Evolutionary conservation across 2,797 vertebrate genomes (phyloP).

Genomic region (Mormyrops attenuatus): DNA sequence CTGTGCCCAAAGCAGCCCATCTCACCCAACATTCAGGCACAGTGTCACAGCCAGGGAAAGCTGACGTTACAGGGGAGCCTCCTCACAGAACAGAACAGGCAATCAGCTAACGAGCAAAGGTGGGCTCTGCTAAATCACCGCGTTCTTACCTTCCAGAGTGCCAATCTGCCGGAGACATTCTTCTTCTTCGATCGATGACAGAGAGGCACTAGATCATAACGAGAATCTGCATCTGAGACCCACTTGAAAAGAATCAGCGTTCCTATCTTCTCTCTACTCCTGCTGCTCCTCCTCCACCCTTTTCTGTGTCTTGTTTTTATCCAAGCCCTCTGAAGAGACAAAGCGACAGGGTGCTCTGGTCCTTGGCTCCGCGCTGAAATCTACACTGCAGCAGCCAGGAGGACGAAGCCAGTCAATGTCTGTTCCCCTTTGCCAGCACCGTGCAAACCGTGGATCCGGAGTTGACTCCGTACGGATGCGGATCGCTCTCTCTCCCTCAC

Average conservation of each 20-base stretch:
- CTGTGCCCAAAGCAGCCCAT: not conserved
- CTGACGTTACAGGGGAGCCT: not conserved
- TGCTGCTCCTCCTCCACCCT: not conserved
- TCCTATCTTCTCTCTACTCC: not conserved
- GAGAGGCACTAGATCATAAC: slow-evolving; percentile 45
- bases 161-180: slow-evolving; percentile 65
- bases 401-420: slow-evolving; percentile 61
- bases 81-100: not conserved
- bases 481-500: slow-evolving; percentile 55
- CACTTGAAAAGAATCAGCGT: not conserved
- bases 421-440: slow-evolving; percentile 59
- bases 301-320: slow-evolving; percentile 22
- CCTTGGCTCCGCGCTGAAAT: slow-evolving; percentile 62
- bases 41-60: not conserved
- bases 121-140: slow-evolving; percentile 18
- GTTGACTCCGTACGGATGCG: slow-evolving; percentile 55
- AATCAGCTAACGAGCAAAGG: slow-evolving; percentile 13
- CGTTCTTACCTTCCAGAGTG: slow-evolving; percentile 59
- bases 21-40: not conserved
- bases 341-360: slow-evolving; percentile 16
- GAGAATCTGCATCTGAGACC: slow-evolving; percentile 21
- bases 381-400: slow-evolving; percentile 69
- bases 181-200: slow-evolving; percentile 64
- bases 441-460: slow-evolving; percentile 64
- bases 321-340: slow-evolving; percentile 19